Percentiles rank a stretch among this genome's conserved stretches.
These are phyloP conservation scores for Tolypeutes matacus DNA, from an alignment of 2,797 vertebrate genomes.

Conservation along the genomic window DNA sequence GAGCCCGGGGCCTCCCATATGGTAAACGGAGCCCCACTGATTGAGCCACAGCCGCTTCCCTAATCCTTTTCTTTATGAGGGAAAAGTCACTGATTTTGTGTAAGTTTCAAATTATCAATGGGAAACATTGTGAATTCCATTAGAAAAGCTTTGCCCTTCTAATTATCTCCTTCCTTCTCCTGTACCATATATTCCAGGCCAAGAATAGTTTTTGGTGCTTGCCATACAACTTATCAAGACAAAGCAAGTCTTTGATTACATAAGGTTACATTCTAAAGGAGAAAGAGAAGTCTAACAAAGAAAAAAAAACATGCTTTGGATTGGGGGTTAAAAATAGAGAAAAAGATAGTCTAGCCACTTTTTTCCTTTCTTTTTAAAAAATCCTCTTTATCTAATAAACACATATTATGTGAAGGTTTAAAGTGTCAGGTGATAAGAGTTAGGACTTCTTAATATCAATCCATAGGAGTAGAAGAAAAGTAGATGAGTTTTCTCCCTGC, in stretches of 20 bases:
- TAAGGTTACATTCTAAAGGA: background rate
- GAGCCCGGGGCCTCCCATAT: no score
- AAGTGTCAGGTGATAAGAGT: background rate
- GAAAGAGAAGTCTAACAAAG: background rate
- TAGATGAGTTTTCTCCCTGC: accelerated
- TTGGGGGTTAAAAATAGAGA: background rate
- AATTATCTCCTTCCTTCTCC: background rate
- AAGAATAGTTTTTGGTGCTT: background rate
- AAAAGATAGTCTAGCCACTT: background rate
- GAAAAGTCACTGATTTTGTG: background rate
- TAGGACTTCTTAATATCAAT: background rate
- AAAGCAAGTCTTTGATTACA: background rate
- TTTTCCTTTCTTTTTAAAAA: background rate
- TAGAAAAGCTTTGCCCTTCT: background rate
- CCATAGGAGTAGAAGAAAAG: background rate
- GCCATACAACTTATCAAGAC: background rate
- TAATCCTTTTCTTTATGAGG: background rate
- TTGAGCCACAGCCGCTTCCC: no score
- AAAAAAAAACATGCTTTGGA: background rate
- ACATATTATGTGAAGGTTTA: background rate
- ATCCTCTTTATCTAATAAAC: background rate
- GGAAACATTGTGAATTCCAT: background rate
- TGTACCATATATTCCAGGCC: background rate
- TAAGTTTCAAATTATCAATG: background rate
- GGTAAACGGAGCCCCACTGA: no score